Conservation (phyloP, 1,140 invertebrate species). For the Neotoxoptera formosana region DNA sequence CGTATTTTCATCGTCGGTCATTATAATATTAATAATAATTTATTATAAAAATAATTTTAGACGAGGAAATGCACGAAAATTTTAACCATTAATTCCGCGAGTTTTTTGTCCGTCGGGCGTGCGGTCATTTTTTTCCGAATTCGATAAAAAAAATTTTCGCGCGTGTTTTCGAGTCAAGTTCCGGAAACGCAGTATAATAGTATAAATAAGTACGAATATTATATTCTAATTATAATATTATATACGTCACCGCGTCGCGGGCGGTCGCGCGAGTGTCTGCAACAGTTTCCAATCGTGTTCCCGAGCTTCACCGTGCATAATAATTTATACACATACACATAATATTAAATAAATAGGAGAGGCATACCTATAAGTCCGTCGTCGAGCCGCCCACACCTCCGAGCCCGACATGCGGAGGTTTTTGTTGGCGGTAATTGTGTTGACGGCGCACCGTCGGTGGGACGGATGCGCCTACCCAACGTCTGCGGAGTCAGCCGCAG, state of each 20-base stretch:
- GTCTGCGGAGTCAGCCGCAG: background rate
- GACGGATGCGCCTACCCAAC: constrained; percentile 35
- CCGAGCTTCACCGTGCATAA: background rate
- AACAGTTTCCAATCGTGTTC: background rate
- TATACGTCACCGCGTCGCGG: background rate
- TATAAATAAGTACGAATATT: background rate
- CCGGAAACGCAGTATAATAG: background rate
- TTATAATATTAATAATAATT: background rate
- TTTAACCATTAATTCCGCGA: background rate
- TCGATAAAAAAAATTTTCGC: background rate
- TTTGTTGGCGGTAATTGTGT: background rate
- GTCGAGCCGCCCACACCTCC: background rate
- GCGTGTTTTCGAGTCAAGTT: background rate
- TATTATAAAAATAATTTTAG: background rate
- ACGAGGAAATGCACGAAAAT: background rate
- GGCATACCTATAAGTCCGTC: background rate
- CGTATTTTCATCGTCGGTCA: background rate
- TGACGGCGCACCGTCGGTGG: background rate
- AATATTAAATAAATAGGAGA: background rate
- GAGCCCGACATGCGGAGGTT: constrained; percentile 27
- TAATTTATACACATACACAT: background rate
- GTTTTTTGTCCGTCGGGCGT: background rate
- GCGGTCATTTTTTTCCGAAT: background rate
- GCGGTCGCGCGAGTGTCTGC: background rate
- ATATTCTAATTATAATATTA: background rate